Base-by-base conservation (phyloP, 2,113 vertebrate species). In the human (Homo sapiens) region DNA sequence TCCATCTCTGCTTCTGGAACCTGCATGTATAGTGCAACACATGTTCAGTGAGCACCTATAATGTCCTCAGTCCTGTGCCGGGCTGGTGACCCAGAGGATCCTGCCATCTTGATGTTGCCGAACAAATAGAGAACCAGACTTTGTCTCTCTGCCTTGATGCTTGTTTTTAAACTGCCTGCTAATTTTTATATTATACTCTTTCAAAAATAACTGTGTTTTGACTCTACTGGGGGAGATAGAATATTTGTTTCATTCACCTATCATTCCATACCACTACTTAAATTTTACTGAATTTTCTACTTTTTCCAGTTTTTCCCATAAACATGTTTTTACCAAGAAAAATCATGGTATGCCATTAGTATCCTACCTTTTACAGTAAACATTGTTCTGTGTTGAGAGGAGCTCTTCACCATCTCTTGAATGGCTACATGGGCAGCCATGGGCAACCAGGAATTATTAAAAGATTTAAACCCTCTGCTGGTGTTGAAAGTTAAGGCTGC, bases 221-320 rank as follows among this genome's bases (percentile, higher is more conserved):
- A 76, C 13, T 82, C n/a, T 91, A 20, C 43, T n/a, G 3, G 32
- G 55, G 94, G 43, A 97, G 75, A 84, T 8, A 35, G 79, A 82
- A 59, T 82, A 59, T 81, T 43, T 88, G 10, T 55, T 89, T 35
- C 45, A 48, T 78, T 88, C 32, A 27, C 30, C 57, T 35, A 11
- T 82, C 8, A 45, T 61, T 45, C 48, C 59, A 61, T 8, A 55
- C 14, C 59, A 14, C 52, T 93, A 30, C 83, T 89, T 86, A 83
- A 64, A 91, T 17, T 93, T 78, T 23, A 35, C 52, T 68, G 48
- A 80, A 70, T 89, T 84, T 85, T 66, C 22, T 57, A 0, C 6
- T 83, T 90, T 84, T 64, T 59, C 48, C 61, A 83, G 66, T 89
- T 84, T 95, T 89, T 61, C n/a, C 50, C 55, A 22, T 68, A 23